phyloP scores from a whole-genome alignment of 2,113 vertebrate species.

The Psittacula cyanocephala region DNA sequence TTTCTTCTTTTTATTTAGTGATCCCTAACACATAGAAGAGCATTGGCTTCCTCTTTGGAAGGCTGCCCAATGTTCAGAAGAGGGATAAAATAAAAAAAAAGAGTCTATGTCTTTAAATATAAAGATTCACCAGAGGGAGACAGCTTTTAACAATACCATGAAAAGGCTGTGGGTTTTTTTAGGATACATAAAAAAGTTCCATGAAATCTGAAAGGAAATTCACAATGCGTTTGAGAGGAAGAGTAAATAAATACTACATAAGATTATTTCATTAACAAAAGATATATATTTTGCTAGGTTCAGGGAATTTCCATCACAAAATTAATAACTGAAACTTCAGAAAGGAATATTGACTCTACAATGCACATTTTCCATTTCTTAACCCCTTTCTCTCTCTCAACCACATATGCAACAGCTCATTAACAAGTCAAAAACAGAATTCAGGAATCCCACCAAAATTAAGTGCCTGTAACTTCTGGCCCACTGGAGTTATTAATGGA shows the following conservation, averaged over 20 bases:
- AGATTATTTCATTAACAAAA: not conserved
- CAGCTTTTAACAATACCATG: not conserved
- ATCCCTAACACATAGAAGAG: not conserved
- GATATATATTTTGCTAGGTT: not conserved
- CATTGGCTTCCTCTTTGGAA: not conserved
- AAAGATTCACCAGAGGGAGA: not conserved
- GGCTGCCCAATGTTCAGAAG: not conserved
- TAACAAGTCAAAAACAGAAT: not conserved
- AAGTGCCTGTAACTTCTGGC: not conserved
- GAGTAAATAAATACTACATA: not conserved
- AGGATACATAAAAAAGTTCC: not conserved
- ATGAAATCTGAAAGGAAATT: not conserved
- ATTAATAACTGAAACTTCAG: not conserved
- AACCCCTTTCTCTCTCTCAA: not conserved
- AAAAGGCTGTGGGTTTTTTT: not conserved
- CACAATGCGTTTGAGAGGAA: not conserved
- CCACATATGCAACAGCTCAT: not conserved
- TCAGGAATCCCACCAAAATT: not conserved
- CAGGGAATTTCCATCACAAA: not conserved
- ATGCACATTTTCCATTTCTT: not conserved
- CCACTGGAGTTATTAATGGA: not conserved
- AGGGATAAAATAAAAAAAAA: not conserved
- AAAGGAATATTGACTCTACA: not conserved
- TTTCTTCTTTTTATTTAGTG: not conserved
- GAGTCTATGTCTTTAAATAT: not conserved